Percentiles rank a stretch among this genome's conserved stretches.
Conservation (phyloP, 2,113 vertebrate genomes). For the Lophura nycthemera region DNA sequence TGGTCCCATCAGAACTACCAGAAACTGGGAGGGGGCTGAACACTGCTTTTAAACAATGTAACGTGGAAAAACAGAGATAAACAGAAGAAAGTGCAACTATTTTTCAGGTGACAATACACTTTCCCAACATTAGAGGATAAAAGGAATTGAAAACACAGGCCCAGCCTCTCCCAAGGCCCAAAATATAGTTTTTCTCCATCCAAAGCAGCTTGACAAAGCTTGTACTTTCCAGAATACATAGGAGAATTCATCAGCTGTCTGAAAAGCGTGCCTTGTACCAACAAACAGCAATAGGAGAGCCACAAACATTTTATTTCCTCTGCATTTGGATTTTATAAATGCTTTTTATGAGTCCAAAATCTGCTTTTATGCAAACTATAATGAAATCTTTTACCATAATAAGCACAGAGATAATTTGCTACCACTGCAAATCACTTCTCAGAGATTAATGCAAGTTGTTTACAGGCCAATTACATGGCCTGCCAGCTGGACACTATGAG, state of each 20-base stretch:
- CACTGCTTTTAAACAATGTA: not conserved
- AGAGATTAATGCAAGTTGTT: slow-evolving; percentile 55
- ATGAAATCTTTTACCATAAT: not conserved
- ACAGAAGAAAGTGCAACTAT: rapidly evolving
- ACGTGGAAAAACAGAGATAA: not conserved
- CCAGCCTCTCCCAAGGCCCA: not conserved
- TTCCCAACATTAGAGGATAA: not conserved
- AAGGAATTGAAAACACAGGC: not conserved
- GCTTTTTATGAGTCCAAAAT: not conserved
- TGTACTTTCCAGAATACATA: not conserved
- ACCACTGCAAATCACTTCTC: slow-evolving; percentile 44
- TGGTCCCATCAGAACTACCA: not conserved
- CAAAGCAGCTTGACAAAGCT: not conserved
- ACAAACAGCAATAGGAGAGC: not conserved
- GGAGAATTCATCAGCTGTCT: not conserved
- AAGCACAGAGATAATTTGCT: slow-evolving; percentile 41
- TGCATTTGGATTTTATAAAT: not conserved
- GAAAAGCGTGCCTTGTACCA: not conserved
- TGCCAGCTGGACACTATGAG: slow-evolving; percentile 62
- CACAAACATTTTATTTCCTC: not conserved
- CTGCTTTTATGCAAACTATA: not conserved
- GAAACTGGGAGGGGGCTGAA: not conserved
- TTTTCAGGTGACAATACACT: not conserved
- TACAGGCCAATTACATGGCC: slow-evolving; percentile 42
- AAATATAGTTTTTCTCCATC: not conserved